Percentiles rank a stretch among this genome's conserved stretches.
Conservation (phyloP, 2,797 vertebrate genomes). For the Hydrocynus forskahlii region DNA sequence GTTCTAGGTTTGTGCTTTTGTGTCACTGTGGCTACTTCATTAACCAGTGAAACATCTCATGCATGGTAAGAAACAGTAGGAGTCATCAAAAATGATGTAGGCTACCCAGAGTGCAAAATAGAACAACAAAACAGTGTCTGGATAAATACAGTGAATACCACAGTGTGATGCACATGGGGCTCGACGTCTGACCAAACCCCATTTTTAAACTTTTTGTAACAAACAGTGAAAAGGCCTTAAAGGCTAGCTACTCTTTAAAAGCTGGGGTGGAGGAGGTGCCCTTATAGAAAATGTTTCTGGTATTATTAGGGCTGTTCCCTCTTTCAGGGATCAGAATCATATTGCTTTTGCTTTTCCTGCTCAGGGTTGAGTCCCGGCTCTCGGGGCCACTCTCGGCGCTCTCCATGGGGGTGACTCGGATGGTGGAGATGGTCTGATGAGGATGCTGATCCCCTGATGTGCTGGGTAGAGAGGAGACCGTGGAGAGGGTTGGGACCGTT, state of each 20-base stretch:
- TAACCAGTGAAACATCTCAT: constrained; percentile 50
- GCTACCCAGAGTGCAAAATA: constrained; percentile 32
- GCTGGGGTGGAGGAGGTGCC: constrained; percentile 89
- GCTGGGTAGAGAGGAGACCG: constrained; percentile 69
- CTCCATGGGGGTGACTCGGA: constrained; percentile 92
- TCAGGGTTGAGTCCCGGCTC: constrained; percentile 89
- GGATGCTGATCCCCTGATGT: constrained; percentile 67
- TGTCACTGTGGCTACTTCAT: constrained; percentile 55
- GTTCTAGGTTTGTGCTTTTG: constrained; percentile 75
- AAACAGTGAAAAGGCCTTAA: constrained; percentile 36
- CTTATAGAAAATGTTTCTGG: constrained; percentile 98
- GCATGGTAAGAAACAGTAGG: constrained; percentile 34
- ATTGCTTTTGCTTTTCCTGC: constrained; percentile 92
- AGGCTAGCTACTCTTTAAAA: constrained; percentile 83
- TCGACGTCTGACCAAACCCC: not conserved
- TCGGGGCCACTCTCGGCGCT: constrained; percentile 84
- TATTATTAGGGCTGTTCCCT: constrained; percentile 91
- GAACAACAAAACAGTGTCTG: constrained; percentile 35
- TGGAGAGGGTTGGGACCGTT: constrained; percentile 70
- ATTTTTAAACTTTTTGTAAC: constrained; percentile 7
- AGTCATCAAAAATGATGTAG: constrained; percentile 58
- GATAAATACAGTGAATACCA: constrained; percentile 33
- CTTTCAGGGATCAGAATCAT: constrained; percentile 94
- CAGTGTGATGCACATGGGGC: constrained; percentile 12
- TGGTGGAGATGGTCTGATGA: constrained; percentile 87